These are phyloP conservation scores for Camponotus fellah DNA, from an alignment of 2,888 invertebrate genomes.

Conservation along the genomic window DNA sequence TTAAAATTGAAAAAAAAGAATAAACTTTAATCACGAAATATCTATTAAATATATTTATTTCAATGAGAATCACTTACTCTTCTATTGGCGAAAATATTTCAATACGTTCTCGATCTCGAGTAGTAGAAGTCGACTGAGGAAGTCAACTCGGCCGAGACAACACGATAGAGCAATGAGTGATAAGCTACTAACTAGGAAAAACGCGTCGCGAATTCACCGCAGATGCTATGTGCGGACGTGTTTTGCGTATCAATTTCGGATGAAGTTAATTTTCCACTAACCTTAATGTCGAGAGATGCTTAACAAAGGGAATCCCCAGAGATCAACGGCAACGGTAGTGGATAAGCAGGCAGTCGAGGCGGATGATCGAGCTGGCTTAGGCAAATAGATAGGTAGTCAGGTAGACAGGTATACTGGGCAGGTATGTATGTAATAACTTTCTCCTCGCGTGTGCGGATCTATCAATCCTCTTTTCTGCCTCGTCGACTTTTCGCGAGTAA, in stretches of 20 bases:
- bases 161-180: neutral
- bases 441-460: slow-evolving; percentile 60
- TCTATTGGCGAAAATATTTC: neutral
- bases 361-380: neutral
- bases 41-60: neutral
- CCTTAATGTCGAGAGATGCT: slow-evolving; percentile 73
- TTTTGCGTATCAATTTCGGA: slow-evolving; percentile 4
- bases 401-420: slow-evolving; percentile 4
- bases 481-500: slow-evolving; percentile 68
- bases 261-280: slow-evolving; percentile 78
- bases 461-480: slow-evolving; percentile 62
- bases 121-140: slow-evolving; percentile 9
- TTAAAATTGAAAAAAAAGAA: neutral
- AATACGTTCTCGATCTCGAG: neutral
- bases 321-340: neutral
- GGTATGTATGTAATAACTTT: slow-evolving; percentile 63
- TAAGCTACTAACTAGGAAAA: slow-evolving; percentile 20
- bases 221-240: slow-evolving; percentile 26
- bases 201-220: slow-evolving; percentile 1
- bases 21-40: neutral
- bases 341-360: neutral
- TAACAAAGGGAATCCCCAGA: slow-evolving; percentile 59
- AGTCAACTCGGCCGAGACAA: neutral
- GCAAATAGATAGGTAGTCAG: slow-evolving; percentile 12
- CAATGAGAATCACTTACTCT: slow-evolving; percentile 9